phyloP scores from a whole-genome alignment of 2,113 vertebrate genomes.

The Erinaceus europaeus region DNA sequence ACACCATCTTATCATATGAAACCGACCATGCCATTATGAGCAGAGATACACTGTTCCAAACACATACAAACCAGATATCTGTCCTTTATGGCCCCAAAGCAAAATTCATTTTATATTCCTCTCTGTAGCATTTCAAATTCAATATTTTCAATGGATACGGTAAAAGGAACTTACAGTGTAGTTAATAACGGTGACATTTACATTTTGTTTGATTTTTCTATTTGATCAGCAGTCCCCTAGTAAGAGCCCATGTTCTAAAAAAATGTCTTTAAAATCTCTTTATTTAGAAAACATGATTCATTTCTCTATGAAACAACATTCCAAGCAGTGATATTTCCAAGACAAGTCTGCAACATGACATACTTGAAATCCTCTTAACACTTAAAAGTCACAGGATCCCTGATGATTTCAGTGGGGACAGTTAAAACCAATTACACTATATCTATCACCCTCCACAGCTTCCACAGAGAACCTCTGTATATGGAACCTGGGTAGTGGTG shows the following conservation, averaged over 20 bases:
- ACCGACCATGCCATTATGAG: constrained; percentile 34
- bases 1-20: constrained; percentile 42
- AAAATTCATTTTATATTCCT: not conserved
- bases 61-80: not conserved
- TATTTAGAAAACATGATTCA: not conserved
- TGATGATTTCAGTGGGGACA: not conserved
- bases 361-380: not conserved
- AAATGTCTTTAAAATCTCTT: not conserved
- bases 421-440: not conserved
- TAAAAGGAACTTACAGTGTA: not conserved
- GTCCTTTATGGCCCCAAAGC: not conserved
- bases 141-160: not conserved
- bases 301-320: not conserved
- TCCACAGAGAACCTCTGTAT: not conserved
- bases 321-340: not conserved
- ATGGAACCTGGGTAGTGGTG: too few relatives aligned
- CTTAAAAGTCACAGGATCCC: not conserved
- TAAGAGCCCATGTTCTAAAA: not conserved
- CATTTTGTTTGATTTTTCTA: not conserved
- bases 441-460: not conserved
- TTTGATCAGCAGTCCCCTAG: not conserved
- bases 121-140: not conserved
- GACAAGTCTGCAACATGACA: not conserved
- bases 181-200: constrained; percentile 13
- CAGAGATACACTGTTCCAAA: constrained; percentile 27